A percentile compares a stretch with the other conserved stretches of the same genome.
These are phyloP conservation scores for Isotomurus palustris DNA, from an alignment of 2,888 invertebrate genomes.

Conservation along the genomic window DNA sequence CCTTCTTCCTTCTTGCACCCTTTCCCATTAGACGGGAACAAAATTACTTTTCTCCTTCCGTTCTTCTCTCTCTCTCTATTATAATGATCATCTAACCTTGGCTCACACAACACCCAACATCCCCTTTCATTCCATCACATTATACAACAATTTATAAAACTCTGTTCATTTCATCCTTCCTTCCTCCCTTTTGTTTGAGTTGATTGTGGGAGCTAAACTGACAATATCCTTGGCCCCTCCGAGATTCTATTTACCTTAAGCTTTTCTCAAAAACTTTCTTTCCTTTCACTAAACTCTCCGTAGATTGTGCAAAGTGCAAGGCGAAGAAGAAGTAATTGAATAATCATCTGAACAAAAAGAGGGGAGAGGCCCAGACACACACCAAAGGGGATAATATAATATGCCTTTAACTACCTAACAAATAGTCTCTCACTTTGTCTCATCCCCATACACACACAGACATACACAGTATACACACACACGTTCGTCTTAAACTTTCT, in stretches of 20 bases:
- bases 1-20: slow-evolving; percentile 7
- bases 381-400: slow-evolving; percentile 15
- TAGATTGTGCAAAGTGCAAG: too few relatives aligned
- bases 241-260: background rate
- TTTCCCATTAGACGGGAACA: slow-evolving; percentile 13
- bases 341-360: slow-evolving; percentile 26
- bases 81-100: background rate
- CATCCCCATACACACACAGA: too few relatives aligned
- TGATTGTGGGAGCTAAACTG: slow-evolving; percentile 9
- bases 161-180: slow-evolving; percentile 12
- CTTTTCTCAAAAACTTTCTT: background rate
- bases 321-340: slow-evolving; percentile 23
- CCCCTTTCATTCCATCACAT: background rate
- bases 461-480: too few relatives aligned
- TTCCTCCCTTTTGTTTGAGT: slow-evolving; percentile 6
- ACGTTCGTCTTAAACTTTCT: too few relatives aligned
- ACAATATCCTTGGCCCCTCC: background rate
- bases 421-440: background rate
- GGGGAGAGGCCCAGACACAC: slow-evolving; percentile 5
- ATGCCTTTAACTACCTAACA: slow-evolving; percentile 7
- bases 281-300: background rate
- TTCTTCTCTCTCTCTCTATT: slow-evolving; percentile 11
- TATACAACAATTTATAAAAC: slow-evolving; percentile 7
- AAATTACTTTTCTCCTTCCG: slow-evolving; percentile 20
- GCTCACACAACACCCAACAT: too few relatives aligned